A percentile compares a stretch with the other conserved stretches of the same genome.
These are phyloP conservation scores for Microcebus lehilahytsara DNA, from an alignment of 2,113 vertebrate genomes.

Conservation along the genomic window DNA sequence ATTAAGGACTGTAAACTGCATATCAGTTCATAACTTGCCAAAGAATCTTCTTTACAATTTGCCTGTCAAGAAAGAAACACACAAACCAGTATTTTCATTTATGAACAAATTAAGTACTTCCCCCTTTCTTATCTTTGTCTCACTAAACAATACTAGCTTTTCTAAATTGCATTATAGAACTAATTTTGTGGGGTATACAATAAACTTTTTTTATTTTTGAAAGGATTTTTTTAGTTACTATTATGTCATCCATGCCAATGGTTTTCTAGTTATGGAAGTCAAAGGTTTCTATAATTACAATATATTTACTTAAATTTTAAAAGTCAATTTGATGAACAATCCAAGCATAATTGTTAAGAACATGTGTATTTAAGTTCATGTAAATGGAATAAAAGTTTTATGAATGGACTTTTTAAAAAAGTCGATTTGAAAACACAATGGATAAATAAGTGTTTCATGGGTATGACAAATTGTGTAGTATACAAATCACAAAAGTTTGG, in stretches of 20 bases:
- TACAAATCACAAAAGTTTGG: neutral
- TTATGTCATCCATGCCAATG: neutral
- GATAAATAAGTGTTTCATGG: neutral
- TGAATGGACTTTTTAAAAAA: neutral
- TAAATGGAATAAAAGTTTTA: too few species aligned
- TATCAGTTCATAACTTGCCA: constrained; percentile 91
- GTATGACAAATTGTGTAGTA: neutral
- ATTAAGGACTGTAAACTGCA: constrained; percentile 94
- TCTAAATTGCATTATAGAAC: constrained; percentile 21
- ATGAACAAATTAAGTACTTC: constrained; percentile 33
- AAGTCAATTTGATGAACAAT: neutral
- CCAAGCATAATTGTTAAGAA: too few species aligned
- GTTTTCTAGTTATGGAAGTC: neutral
- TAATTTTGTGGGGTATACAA: constrained; percentile 7
- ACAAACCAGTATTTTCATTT: constrained; percentile 11
- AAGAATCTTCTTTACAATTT: constrained; percentile 82
- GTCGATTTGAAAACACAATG: neutral
- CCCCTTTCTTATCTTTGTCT: neutral
- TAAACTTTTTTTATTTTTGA: neutral
- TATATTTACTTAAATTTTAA: constrained; percentile 12
- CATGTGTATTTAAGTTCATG: too few species aligned
- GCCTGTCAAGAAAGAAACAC: constrained; percentile 77
- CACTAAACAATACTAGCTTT: neutral
- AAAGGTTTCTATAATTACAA: neutral
- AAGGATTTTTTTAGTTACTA: neutral